phyloP scores from a whole-genome alignment of 2,113 vertebrate species.

The Tragulus kanchil region DNA sequence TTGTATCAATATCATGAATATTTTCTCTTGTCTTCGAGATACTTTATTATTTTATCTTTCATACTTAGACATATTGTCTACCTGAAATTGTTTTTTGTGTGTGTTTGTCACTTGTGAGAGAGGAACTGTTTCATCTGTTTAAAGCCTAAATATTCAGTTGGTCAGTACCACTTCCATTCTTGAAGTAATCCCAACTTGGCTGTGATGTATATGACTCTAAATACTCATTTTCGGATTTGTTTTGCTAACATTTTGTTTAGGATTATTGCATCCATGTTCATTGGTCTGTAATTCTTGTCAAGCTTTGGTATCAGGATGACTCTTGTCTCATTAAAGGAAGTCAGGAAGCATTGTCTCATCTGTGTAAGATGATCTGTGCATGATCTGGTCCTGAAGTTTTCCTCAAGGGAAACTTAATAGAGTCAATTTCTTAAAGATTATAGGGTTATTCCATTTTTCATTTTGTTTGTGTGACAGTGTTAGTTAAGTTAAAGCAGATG shows the following conservation, averaged over 20 bases:
- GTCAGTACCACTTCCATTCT: neutral
- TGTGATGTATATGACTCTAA: neutral
- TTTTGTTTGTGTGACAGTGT: neutral
- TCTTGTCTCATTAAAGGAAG: constrained; percentile 21
- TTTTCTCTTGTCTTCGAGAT: constrained; percentile 8
- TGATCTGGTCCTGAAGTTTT: neutral
- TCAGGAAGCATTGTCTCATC: neutral
- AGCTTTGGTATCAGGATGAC: neutral
- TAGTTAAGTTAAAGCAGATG: neutral
- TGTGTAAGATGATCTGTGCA: neutral
- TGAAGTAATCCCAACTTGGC: neutral
- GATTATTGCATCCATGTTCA: neutral
- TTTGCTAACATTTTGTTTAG: neutral
- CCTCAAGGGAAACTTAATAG: neutral
- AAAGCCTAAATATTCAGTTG: neutral
- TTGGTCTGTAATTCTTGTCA: neutral
- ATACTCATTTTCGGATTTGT: neutral
- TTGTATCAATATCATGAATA: constrained; percentile 1
- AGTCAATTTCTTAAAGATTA: neutral
- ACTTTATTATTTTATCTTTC: neutral
- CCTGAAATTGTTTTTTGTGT: neutral
- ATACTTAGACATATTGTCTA: neutral
- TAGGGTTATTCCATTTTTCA: neutral
- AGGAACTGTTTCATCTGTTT: neutral
- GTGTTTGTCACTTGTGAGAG: neutral